Conservation (phyloP, 2,113 vertebrate species). For the Sylvilagus bachmani region DNA sequence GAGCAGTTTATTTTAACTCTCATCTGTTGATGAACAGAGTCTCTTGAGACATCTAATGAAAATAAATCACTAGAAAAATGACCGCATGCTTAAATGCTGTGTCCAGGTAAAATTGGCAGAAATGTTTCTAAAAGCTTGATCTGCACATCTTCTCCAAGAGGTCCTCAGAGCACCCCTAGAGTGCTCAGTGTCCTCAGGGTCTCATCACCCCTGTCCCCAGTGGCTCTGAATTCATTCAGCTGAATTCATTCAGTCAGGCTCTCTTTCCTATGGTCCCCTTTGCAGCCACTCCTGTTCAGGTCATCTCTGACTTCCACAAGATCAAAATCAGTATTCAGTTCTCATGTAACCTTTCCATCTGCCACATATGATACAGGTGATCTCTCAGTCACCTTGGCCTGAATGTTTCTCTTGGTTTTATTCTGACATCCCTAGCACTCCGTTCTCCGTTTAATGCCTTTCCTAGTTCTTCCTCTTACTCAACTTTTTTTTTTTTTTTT, state of each 20-base stretch:
- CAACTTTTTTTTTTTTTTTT: no score
- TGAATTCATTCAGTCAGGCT: not conserved
- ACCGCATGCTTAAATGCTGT: not conserved
- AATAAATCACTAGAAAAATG: not conserved
- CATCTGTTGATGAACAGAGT: not conserved
- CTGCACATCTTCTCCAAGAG: rapidly evolving
- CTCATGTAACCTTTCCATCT: not conserved
- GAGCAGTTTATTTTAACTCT: not conserved
- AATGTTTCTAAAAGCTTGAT: not conserved
- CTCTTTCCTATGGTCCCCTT: no score
- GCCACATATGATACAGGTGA: not conserved
- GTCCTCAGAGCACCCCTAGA: rapidly evolving
- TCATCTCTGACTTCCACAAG: not conserved
- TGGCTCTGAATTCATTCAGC: not conserved
- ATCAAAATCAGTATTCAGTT: not conserved
- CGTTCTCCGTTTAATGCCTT: not conserved
- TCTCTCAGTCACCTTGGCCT: not conserved
- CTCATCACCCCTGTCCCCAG: not conserved
- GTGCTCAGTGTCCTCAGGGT: not conserved
- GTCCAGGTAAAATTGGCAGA: not conserved
- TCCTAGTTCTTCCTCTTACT: not conserved
- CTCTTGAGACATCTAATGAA: not conserved
- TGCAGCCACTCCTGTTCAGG: not conserved
- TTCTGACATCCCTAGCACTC: not conserved
- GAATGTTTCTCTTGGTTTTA: not conserved